Conservation (phyloP, 2,113 vertebrate genomes). For the Panurus biarmicus region DNA sequence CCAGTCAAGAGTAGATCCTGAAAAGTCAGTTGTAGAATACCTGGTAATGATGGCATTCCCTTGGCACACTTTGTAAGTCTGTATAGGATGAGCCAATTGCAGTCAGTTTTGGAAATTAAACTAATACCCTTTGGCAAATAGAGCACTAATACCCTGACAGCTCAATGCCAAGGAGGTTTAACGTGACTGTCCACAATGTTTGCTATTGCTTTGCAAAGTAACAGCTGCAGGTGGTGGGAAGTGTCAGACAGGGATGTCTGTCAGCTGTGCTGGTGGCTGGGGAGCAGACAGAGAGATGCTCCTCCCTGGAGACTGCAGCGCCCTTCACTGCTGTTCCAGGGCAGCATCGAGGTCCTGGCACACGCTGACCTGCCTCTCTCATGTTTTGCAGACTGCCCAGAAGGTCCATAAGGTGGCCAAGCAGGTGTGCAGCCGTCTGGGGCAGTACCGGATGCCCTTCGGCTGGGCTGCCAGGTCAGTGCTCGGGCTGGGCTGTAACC, state of each 20-base stretch:
- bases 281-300: rapidly evolving
- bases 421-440: constrained; percentile 89
- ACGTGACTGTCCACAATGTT: rapidly evolving
- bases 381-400: constrained; percentile 82
- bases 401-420: constrained; percentile 93
- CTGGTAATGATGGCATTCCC: neutral
- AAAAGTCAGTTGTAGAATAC: neutral
- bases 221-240: neutral
- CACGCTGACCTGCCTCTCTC: neutral
- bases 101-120: neutral
- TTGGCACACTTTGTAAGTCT: neutral
- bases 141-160: neutral
- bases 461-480: constrained; percentile 96
- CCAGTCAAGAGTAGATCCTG: neutral
- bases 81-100: neutral
- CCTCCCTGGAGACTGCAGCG: neutral
- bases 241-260: neutral
- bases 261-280: neutral
- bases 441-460: constrained; percentile 95
- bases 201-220: neutral
- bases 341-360: neutral
- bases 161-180: neutral
- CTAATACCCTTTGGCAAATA: neutral
- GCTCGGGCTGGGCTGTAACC: neutral
- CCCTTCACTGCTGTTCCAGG: neutral